These are phyloP conservation scores for Drosophila sucinea DNA, from an alignment of 1,140 invertebrate genomes.

Conservation along the genomic window DNA sequence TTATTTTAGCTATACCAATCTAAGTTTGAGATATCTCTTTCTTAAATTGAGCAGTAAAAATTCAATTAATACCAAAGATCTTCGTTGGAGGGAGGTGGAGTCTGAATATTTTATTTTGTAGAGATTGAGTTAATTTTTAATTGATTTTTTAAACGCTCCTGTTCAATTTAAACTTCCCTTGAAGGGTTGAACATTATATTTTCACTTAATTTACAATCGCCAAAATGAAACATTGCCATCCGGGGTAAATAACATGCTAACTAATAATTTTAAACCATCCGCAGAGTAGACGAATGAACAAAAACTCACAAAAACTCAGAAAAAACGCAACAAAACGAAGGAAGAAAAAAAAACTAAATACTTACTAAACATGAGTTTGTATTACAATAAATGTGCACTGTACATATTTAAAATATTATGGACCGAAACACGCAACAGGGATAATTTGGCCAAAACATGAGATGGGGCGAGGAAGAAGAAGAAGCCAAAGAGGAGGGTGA, in stretches of 20 bases:
- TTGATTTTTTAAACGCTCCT: no score
- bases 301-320: not conserved
- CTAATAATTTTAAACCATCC: not conserved
- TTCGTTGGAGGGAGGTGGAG: no score
- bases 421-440: not conserved
- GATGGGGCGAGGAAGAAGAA: not conserved
- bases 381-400: not conserved
- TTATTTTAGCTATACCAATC: no score
- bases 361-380: not conserved
- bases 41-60: no score
- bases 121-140: no score
- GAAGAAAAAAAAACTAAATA: not conserved
- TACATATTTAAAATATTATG: slow-evolving; percentile 1
- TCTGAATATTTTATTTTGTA: no score
- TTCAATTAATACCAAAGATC: no score
- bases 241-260: slow-evolving; percentile 8
- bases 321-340: not conserved
- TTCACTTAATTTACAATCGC: not conserved
- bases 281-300: not conserved
- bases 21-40: no score
- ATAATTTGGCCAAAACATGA: slow-evolving; percentile 15
- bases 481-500: not conserved
- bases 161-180: not conserved
- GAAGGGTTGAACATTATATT: not conserved
- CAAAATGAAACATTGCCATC: not conserved